Evolutionary conservation across 2,113 vertebrate genomes (phyloP), one percentile per base, ranked within the genome.

Genomic region (Gadus macrocephalus): DNA sequence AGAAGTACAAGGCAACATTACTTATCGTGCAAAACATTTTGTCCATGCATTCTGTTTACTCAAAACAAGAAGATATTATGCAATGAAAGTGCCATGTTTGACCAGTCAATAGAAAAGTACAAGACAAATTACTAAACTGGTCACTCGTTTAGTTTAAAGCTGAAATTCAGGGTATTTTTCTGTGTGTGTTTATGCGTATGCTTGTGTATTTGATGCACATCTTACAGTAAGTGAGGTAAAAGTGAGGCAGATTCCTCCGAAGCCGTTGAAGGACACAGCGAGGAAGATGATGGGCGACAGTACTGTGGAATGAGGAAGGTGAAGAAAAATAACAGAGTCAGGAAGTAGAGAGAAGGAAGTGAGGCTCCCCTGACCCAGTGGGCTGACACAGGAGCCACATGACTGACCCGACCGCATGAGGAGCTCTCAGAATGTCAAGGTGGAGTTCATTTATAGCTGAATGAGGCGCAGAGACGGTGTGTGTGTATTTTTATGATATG

Each of bases 211-310:
- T 58, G 55, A 25, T 62, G 35, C 17, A 20, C 11, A 5, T 84
- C 93, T 76, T 91, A 95, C 94, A 17, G 93, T 96, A 65, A 96
- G 91, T 9, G 94, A 96, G 2, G 95, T 94, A 88, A 96, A 96
- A 12, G 94, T 95, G 77, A 96, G 84, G 83, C 94, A 96, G 86
- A 96, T 96, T 75, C 95, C 95, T 76, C 93, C 94, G 77, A 96
- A 96, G 53, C 95, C 94, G 53, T 95, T 96, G 76, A 96, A 89
- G 70, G 93, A 93, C 66, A 96, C 88, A 4, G 93, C 94, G 17
- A 95, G 75, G 82, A 96, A 95, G 83, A 96, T 96, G 82, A 95
- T 78, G 3, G 89, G 75, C 15, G 95, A 96, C 70, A 96, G 86
- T 71, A 89, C 95, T 96, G 81, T 22, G 75, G 73, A 59, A 62